These are phyloP conservation scores for Kryptolebias marmoratus DNA, from an alignment of 2,113 vertebrate genomes.

Conservation along the genomic window DNA sequence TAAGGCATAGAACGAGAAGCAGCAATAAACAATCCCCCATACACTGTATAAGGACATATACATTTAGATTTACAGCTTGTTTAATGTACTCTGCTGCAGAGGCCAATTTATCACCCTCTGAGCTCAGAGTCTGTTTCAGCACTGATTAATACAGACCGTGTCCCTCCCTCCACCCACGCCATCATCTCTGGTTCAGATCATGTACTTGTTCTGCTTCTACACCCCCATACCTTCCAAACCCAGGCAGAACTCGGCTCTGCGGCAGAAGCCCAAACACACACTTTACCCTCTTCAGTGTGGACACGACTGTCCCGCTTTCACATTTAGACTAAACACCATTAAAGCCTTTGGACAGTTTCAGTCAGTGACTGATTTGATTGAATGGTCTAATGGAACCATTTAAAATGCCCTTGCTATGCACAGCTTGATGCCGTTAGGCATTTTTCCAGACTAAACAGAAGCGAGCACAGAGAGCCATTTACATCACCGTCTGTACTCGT, in stretches of 20 bases:
- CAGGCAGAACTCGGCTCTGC: slow-evolving; percentile 34
- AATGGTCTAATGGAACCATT: slow-evolving; percentile 35
- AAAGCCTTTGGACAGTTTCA: slow-evolving; percentile 46
- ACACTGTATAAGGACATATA: slow-evolving; percentile 1
- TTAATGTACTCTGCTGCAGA: slow-evolving; percentile 14
- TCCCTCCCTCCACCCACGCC: slow-evolving; percentile 44
- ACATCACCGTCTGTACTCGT: slow-evolving; percentile 12
- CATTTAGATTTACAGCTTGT: slow-evolving; percentile 11
- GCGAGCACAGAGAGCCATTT: too few relatives aligned
- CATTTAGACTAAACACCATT: slow-evolving; percentile 42
- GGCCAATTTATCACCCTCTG: slow-evolving; percentile 22
- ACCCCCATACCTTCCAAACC: slow-evolving; percentile 44
- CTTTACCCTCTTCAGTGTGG: not conserved
- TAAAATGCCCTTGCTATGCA: slow-evolving; percentile 20
- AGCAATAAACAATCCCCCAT: slow-evolving; percentile 5
- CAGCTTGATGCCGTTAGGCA: slow-evolving; percentile 32
- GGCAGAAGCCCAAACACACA: slow-evolving; percentile 2
- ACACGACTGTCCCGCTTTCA: slow-evolving; percentile 10
- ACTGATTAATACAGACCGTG: slow-evolving; percentile 37
- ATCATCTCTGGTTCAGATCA: slow-evolving; percentile 58
- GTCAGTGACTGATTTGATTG: slow-evolving; percentile 36
- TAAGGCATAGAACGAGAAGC: not conserved
- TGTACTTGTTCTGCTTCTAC: slow-evolving; percentile 50
- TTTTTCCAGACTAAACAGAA: slow-evolving; percentile 45
- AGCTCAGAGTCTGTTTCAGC: slow-evolving; percentile 7